These are phyloP conservation scores for Megastigmus dorsalis DNA, from an alignment of 2,888 invertebrate genomes.

Conservation along the genomic window DNA sequence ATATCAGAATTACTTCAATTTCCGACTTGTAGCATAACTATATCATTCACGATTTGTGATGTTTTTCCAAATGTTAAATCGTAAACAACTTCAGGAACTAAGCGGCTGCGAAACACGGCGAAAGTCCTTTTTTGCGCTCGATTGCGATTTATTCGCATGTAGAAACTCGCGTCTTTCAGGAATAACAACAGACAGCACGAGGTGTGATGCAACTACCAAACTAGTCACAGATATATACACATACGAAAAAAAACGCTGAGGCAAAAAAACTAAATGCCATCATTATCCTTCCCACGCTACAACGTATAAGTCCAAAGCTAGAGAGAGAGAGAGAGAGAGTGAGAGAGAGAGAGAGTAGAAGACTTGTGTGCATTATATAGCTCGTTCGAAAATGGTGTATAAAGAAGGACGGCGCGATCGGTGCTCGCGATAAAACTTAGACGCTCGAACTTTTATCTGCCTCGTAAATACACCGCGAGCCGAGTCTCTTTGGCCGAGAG, in stretches of 20 bases:
- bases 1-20: too few relatives aligned
- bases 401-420: conserved; percentile 47
- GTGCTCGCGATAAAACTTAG: conserved; percentile 52
- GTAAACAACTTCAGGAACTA: too few relatives aligned
- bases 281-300: conserved; percentile 43
- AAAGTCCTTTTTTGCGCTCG: not conserved
- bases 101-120: not conserved
- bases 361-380: too few relatives aligned
- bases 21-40: too few relatives aligned
- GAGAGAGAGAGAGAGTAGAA: too few relatives aligned
- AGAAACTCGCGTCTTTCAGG: not conserved
- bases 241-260: conserved; percentile 38
- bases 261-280: too few relatives aligned
- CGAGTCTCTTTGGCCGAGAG: conserved; percentile 17
- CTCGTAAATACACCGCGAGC: conserved; percentile 51
- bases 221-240: not conserved
- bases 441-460: conserved; percentile 56
- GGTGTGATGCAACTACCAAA: not conserved
- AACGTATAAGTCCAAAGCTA: not conserved
- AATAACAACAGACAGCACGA: not conserved
- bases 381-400: conserved; percentile 19
- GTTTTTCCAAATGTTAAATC: too few relatives aligned
- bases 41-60: too few relatives aligned
- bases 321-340: too few relatives aligned
- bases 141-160: not conserved